Base-by-base conservation (phyloP, 2,113 vertebrate genomes). In the Suncus etruscus region DNA sequence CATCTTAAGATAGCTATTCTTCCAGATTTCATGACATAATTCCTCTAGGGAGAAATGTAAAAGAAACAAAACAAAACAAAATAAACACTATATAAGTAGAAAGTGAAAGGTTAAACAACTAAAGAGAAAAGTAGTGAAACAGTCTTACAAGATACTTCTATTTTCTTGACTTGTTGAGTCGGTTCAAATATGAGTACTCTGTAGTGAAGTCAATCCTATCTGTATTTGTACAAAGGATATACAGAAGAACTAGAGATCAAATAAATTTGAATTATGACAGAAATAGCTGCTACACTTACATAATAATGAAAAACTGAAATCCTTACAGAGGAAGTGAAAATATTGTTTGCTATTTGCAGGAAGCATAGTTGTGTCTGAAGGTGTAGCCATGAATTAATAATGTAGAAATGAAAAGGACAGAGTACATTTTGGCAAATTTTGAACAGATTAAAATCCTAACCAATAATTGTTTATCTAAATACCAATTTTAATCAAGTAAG, bases 11-110 rank as follows among this genome's bases (percentile, higher is more conserved):
- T 47, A 70, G 4, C 1, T 3, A 87, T 8, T 47, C 8, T 20
- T 79, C 16, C 18, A 85, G 51, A 86, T 47, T 66, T 74, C 7
- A 69, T 72, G 2, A 83, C 58, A 50, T 82, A 65, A 18, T 86
- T 89, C n/a, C 20, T 77, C 8, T 2, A 76, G 65, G 45, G 45
- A 22, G 24, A 72, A 76, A 83, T 12, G 8, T 25, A 6, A 65
- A 92, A 93, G 32, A 91, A 72, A 39, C 20, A 61, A 45, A 91
- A 54, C 51, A 54, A 54, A 15, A 39, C 20, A 61, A 45, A 91
- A 54, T 15, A 54, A 54, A 15, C 15, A 54, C 4, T 65, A 76
- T 14, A 70, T 72, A 5, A 80, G 39, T 39, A 39, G 39, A 84
- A 95, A 81, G 20, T n/a, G 48, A 27, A 12, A 83, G 54, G 15